Base-by-base conservation (phyloP, 1,140 invertebrate species). In the Planococcus citri region DNA sequence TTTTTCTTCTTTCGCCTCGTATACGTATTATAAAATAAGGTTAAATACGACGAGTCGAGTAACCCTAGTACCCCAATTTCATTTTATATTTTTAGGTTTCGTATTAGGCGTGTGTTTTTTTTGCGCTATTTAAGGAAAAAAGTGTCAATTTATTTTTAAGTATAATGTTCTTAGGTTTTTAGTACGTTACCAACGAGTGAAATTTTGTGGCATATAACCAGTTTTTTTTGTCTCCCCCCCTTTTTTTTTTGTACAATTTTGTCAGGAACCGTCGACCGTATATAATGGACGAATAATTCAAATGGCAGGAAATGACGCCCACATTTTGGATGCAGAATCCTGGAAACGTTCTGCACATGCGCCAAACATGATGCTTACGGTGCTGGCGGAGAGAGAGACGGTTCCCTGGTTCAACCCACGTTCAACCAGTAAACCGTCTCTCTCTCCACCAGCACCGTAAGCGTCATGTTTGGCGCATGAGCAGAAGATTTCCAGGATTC, bases 171-270 rank as follows among this genome's bases (percentile, higher is more conserved):
- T 24, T 12, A 64, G 10, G 10, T 64, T 64, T 64, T 64, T 64
- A 64, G 60, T 17, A 25, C 60, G 60, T 64, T 64, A 64, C 60
- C 60, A 64, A 64, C 25, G 17, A 33, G 3, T 33, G 29, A n/a
- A 51, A 51, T 17, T 25, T 6, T 64, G 60, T 64, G 60, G 60
- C 60, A 64, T 64, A 64, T 64, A 64, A 24, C 60, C 60, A 64
- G 60, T 64, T 64, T 25, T 64, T 25, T 27, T 64, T n/a, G n/a
- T n/a, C n/a, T n/a, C n/a, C n/a, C n/a, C n/a, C n/a, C 21, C 17
- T 8, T 22, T 58, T 58, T n/a, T n/a, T 8, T 58, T 58, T n/a
- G 3, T 20, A 4, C 4, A 58, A 58, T n/a, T 64, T 64, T 17
- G 60, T 51, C 41, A 6, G 12, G 2, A 51, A 51, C 6, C 6